These are phyloP conservation scores for Xiphorhynchus erythropygius DNA, from an alignment of 2,797 vertebrate genomes.

Conservation along the genomic window DNA sequence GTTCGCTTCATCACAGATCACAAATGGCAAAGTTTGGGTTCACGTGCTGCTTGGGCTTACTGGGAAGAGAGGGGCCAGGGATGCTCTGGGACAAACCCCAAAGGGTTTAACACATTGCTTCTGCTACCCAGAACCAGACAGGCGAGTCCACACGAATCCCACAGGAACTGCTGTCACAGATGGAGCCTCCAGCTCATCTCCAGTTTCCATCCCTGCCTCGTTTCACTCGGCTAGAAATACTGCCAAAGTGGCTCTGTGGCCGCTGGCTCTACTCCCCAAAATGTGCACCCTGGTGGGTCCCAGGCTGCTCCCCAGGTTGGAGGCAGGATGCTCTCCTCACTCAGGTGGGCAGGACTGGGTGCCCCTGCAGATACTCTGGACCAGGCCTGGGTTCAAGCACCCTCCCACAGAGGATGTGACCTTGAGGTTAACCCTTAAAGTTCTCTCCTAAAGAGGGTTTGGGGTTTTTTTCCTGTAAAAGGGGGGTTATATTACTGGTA, in stretches of 20 bases:
- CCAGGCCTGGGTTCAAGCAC: background rate
- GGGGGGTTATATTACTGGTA: background rate
- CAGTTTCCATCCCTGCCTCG: background rate
- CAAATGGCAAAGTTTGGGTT: background rate
- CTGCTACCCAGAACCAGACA: background rate
- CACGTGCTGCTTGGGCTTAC: background rate
- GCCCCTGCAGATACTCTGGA: background rate
- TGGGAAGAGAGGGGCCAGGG: background rate
- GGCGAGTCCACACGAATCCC: background rate
- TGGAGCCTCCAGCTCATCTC: background rate
- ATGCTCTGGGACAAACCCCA: background rate
- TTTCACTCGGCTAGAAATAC: background rate
- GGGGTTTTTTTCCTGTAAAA: background rate
- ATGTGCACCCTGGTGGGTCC: fast-evolving
- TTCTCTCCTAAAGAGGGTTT: background rate
- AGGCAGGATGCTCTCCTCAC: background rate
- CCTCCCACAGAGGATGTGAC: background rate
- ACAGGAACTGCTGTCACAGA: background rate
- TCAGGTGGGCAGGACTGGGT: background rate
- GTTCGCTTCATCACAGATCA: background rate
- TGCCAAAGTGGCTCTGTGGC: background rate
- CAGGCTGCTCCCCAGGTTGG: background rate
- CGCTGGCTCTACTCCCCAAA: fast-evolving
- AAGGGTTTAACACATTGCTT: background rate
- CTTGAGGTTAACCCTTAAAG: background rate